Evolutionary conservation across 1,140 invertebrate genomes (phyloP).

Genomic region (Rhagoletis zephyria): DNA sequence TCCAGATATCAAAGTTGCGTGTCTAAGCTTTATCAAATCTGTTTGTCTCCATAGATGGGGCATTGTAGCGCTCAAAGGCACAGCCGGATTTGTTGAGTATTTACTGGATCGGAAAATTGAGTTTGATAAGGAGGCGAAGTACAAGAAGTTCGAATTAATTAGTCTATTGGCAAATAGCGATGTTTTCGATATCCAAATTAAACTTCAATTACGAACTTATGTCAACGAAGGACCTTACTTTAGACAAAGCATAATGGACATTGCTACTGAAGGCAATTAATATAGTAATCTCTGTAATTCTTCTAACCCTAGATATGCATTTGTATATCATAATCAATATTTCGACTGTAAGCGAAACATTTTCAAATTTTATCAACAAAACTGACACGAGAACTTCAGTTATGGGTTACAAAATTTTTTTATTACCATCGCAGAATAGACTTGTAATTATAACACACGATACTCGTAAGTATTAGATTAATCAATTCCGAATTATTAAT

Average conservation of each 20-base stretch:
- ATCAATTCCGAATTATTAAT: too few relatives aligned
- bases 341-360: too few relatives aligned
- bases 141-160: slow-evolving; percentile 83
- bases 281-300: background rate
- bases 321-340: too few relatives aligned
- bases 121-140: slow-evolving; percentile 81
- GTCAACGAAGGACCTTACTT: slow-evolving; percentile 83
- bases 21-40: slow-evolving; percentile 75
- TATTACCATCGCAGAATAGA: too few relatives aligned
- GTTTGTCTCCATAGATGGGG: slow-evolving; percentile 75
- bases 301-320: too few relatives aligned
- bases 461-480: too few relatives aligned
- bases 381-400: too few relatives aligned
- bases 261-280: slow-evolving; percentile 77
- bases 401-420: too few relatives aligned
- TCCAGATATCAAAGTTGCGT: slow-evolving; percentile 77
- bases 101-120: slow-evolving; percentile 82
- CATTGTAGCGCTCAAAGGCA: slow-evolving; percentile 75
- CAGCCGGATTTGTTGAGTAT: slow-evolving; percentile 82
- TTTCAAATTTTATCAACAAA: too few relatives aligned
- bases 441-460: too few relatives aligned
- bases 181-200: slow-evolving; percentile 79
- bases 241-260: slow-evolving; percentile 78
- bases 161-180: slow-evolving; percentile 77
- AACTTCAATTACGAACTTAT: slow-evolving; percentile 78